Base-by-base conservation (phyloP, 2,888 invertebrate genomes). In the Erebia aethiops region DNA sequence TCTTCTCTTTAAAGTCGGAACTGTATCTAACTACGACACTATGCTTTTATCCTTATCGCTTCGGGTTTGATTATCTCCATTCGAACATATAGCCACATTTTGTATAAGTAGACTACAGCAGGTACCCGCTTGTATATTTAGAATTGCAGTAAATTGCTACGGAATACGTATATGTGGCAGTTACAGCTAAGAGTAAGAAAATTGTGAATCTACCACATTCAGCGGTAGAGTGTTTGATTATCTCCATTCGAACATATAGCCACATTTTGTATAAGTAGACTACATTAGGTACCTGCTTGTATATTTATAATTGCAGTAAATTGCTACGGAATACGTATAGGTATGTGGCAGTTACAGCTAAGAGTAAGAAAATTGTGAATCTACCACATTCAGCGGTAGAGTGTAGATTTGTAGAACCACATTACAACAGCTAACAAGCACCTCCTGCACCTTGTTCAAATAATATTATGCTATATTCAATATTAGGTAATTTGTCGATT, bases 41-140 rank as follows among this genome's bases (percentile, higher is more conserved):
- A 88, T 88, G 87, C 91, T 91, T 89, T 91, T 90, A 90, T 85
- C 83, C 82, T 86, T 89, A 90, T 91, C 90, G 80, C 60, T 54
- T 57, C 66, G 68, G 69, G 64, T 74, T 71, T 67, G 75, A 66
- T 73, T 76, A 74, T 77, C 72, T 75, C 69, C 69, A 70, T 11
- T 77, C 74, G 78, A 74, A 63, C 9, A 56, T 57, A 57, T 21
- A 57, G 26, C 56, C 11, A 26, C 56, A 21, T 63, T 63, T 67
- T 67, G 18, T 54, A 11, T 18, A 13, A 2, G 18, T 54, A 54
- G 52, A 16, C 2, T 16, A 16, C 2, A 9, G 16, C 9, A 52
- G 1, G 9, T 52, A 52, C 51, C 51, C 1, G 5, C 51, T 52
- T 49, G 49, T 43, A 46, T 13, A 46, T 46, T n/a, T 51, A 14